These are phyloP conservation scores for Dendrolimus punctatus DNA, from an alignment of 1,140 invertebrate species.

Conservation along the genomic window DNA sequence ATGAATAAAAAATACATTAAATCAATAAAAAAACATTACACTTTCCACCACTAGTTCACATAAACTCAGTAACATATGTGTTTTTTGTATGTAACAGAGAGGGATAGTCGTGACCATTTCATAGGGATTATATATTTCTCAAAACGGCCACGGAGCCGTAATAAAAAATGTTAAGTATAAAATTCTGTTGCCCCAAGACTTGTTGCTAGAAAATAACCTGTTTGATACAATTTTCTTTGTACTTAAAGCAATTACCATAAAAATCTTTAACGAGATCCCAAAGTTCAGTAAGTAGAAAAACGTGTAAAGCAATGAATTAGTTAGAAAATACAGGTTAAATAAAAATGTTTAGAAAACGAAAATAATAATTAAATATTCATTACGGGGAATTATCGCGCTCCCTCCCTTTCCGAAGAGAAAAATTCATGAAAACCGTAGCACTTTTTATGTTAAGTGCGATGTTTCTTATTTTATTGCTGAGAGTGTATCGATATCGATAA, in stretches of 20 bases:
- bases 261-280: neutral
- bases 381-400: constrained; percentile 42
- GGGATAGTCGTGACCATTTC: no score
- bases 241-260: neutral
- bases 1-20: no score
- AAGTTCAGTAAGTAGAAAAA: constrained; percentile 24
- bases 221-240: neutral
- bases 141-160: no score
- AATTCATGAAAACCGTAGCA: constrained; percentile 22
- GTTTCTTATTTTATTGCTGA: constrained; percentile 1
- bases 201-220: neutral
- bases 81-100: no score
- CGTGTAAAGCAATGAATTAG: constrained; percentile 48
- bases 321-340: constrained; percentile 37
- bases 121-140: no score
- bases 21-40: no score
- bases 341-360: constrained; percentile 38
- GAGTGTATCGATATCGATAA: constrained; percentile 20
- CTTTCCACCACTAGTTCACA: no score
- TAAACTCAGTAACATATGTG: no score
- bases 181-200: no score
- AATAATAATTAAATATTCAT: constrained; percentile 61
- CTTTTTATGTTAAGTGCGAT: constrained; percentile 17
- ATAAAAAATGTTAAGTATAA: no score
- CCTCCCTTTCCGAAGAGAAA: constrained; percentile 20